Base-by-base conservation (phyloP, 2,113 vertebrate species). In the Petrocephalus microphthalmus region DNA sequence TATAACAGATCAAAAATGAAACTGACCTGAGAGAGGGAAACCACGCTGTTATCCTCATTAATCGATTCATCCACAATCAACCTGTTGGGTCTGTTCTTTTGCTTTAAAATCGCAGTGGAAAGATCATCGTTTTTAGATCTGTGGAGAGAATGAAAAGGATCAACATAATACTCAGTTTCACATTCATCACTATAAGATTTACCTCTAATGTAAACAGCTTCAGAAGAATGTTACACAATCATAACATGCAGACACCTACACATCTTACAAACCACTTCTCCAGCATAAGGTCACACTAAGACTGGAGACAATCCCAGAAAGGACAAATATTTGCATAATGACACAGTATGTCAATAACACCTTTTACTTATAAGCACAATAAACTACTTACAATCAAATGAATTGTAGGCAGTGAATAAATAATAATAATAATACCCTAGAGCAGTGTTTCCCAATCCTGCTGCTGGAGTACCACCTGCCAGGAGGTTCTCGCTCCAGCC, bases 1-100 rank as follows among this genome's bases (percentile, higher is more conserved):
- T 0, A 25, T 20, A 29, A 87, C 15, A 25, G 25, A 2, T 29
- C 60, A 47, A 45, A 85, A 20, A 6, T 51, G 47, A 29, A 56
- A 15, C 33, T 10, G 92, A 99, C 98, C 97, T 99, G 98, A 90
- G 98, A 99, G 89, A 99, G 96, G 1, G 98, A 99, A 85, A 99
- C 98, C 90, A 99, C 98, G 85, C 98, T 99, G 95, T 99, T 99
- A 94, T 99, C 98, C 95, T 99, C 98, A 95, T 99, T 99, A 94
- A 99, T 99, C 90, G 98, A 98, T 94, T 99, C 98, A 92, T 99
- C 98, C 67, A 99, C 98, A 94, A 99, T 97, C 95, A 99, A 94
- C 94, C 98, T 96, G 96, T 99, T 99, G 20, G 98, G 98, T 91
- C 98, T 97, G 95, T 95, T 98, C 95, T 99, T 99, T 94, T 99